Evolutionary conservation across 2,113 vertebrate species (phyloP), one percentile per base, ranked within the genome.

Genomic region (Trichomycterus rosablanca): DNA sequence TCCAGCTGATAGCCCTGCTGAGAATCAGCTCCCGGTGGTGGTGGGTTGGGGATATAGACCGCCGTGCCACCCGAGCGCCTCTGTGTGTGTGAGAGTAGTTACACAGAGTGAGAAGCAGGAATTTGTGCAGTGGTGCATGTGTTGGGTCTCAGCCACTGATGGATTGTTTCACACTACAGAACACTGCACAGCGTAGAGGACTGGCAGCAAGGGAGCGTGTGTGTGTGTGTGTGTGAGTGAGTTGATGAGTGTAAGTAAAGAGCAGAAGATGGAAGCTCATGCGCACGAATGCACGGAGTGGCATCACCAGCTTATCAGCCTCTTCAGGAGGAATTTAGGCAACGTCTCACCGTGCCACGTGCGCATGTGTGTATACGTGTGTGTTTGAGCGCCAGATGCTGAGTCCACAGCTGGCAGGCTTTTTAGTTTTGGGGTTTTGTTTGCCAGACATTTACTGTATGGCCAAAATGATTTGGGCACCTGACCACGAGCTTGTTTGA

Each of bases 261-360:
- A 42, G 14, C 14, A 14, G 12, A 49, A 48, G 10, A 44, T 48
- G 34, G 40, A 48, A 39, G 52, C 55, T 69, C 42, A 40, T 63
- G 35, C 49, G 59, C 46, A 56, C 30, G 32, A 59, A 57, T 35
- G 63, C 46, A 22, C 28, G 20, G 44, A 59, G 53, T 6, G 18
- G 58, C 52, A 19, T 44, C 15, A 28, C n/a, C 20, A 60, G 63
- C 63, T 74, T 62, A 62, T 66, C 57, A 7, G 18, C 30, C 48
- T 59, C 51, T 55, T 53, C 50, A 53, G 54, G 37, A 73, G 20
- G 57, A 56, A 56, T 60, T 59, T 40, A 20, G 48, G 14, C 14
- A 15, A 51, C n/a, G 16, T 63, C 10, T 48, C 53, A 9, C 40
- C 23, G 44, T 3, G 7, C 44, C 10, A 1, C 8, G 9, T 44